phyloP scores from a whole-genome alignment of 2,797 vertebrate genomes.

The Melanotaenia boesemani region DNA sequence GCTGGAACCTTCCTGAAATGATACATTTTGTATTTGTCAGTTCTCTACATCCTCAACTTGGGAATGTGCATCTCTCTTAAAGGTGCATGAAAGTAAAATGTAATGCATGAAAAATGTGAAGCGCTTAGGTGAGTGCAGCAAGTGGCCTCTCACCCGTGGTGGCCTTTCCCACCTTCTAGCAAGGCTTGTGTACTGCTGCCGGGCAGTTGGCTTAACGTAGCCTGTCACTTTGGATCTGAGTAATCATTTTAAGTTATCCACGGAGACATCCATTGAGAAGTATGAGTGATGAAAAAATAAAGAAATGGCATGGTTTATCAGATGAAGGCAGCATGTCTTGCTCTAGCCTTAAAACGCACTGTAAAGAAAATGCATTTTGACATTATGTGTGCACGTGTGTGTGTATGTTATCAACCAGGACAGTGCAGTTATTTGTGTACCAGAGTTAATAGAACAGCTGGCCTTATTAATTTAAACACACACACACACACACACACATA shows the following conservation, averaged over 20 bases:
- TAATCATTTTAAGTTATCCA: slow-evolving; percentile 51
- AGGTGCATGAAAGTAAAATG: slow-evolving; percentile 25
- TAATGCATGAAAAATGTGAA: slow-evolving; percentile 17
- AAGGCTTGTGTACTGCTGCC: slow-evolving; percentile 39
- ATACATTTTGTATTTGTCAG: background rate
- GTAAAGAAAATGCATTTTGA: slow-evolving; percentile 38
- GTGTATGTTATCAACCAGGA: slow-evolving; percentile 40
- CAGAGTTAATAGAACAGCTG: slow-evolving; percentile 69
- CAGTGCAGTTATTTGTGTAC: slow-evolving; percentile 62
- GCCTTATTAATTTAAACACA: slow-evolving; percentile 26
- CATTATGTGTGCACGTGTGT: background rate
- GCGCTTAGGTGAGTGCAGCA: slow-evolving; percentile 26
- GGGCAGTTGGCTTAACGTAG: slow-evolving; percentile 50
- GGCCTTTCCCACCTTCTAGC: slow-evolving; percentile 60
- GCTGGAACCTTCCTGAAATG: slow-evolving; percentile 8
- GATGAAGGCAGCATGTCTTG: slow-evolving; percentile 18
- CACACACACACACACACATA: too few relatives aligned
- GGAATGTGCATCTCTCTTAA: background rate
- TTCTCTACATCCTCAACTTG: background rate
- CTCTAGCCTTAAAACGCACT: slow-evolving; percentile 21
- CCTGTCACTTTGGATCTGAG: slow-evolving; percentile 62
- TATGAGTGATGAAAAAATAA: slow-evolving; percentile 20
- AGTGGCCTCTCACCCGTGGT: slow-evolving; percentile 41
- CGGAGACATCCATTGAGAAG: slow-evolving; percentile 19
- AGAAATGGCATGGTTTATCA: slow-evolving; percentile 18